Evolutionary conservation across 2,888 invertebrate genomes (phyloP).

Genomic region (Chirona hameri): DNA sequence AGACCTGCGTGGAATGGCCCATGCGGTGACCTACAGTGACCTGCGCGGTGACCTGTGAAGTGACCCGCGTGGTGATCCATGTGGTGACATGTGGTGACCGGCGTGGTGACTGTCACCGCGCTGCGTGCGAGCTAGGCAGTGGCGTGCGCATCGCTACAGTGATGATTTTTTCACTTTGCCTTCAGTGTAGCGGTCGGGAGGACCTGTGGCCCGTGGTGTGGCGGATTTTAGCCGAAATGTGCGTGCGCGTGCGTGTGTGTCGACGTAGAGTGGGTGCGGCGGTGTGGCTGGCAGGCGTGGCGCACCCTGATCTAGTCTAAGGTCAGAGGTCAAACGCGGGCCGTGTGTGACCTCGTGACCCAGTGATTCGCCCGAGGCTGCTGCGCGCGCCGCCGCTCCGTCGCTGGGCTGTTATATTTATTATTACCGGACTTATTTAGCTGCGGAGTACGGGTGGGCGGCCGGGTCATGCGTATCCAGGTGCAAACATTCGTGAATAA

Average conservation of each 20-base stretch:
- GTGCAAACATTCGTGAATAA: no score
- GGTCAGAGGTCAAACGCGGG: neutral
- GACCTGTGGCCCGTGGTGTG: neutral
- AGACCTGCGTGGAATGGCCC: no score
- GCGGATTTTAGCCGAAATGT: neutral
- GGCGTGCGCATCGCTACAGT: neutral
- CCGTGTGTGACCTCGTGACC: neutral
- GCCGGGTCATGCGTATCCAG: no score
- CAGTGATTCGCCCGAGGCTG: neutral
- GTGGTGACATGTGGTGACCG: no score
- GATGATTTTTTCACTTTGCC: slow-evolving; percentile 1
- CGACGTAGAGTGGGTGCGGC: no score
- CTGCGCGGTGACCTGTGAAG: no score
- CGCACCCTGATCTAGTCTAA: neutral
- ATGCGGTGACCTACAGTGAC: no score
- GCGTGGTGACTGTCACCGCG: neutral
- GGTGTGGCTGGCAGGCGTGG: neutral
- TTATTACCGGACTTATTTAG: neutral
- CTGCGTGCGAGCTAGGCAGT: neutral
- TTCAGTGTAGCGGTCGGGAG: neutral
- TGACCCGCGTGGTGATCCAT: no score
- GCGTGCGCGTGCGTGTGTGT: no score
- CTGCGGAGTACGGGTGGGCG: no score
- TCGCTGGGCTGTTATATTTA: neutral
- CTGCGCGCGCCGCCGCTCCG: neutral